Percentiles rank a stretch among this genome's conserved stretches.
phyloP scores from a whole-genome alignment of 1,140 invertebrate species.

The Spodoptera frugiperda region DNA sequence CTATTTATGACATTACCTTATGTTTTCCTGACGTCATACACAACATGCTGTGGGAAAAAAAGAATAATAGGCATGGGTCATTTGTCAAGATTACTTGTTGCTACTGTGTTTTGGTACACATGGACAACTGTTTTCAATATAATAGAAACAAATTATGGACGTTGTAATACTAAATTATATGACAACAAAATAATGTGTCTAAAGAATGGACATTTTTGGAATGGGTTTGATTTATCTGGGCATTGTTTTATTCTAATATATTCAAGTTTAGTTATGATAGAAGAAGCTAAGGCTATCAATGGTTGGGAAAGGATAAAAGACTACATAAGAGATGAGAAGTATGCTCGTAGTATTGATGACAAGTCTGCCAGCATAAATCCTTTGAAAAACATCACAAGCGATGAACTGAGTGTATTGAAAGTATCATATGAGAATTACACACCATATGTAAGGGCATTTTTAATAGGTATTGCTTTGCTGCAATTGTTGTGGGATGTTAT shows the following conservation, averaged over 20 bases:
- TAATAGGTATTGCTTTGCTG: constrained; percentile 93
- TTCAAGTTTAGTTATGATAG: constrained; percentile 95
- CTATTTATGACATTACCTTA: constrained; percentile 91
- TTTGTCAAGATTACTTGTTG: constrained; percentile 91
- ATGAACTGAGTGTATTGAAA: constrained; percentile 91
- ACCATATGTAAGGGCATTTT: constrained; percentile 92
- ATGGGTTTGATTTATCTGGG: constrained; percentile 97
- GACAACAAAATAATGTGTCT: constrained; percentile 90
- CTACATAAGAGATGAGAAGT: constrained; percentile 92
- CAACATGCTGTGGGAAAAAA: constrained; percentile 93
- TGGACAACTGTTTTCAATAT: constrained; percentile 94
- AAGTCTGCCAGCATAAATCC: constrained; percentile 88
- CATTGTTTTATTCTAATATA: constrained; percentile 98
- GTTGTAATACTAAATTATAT: constrained; percentile 89
- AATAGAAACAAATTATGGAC: constrained; percentile 94
- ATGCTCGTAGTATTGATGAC: constrained; percentile 88
- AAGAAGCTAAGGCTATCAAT: constrained; percentile 94
- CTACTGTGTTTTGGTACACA: constrained; percentile 95
- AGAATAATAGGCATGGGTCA: constrained; percentile 92
- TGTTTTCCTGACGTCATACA: constrained; percentile 92
- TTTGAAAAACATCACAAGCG: constrained; percentile 88
- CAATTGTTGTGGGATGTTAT: constrained; percentile 97
- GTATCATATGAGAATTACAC: constrained; percentile 91
- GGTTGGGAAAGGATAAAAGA: constrained; percentile 97
- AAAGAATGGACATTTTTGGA: constrained; percentile 93